A percentile compares a stretch with the other conserved stretches of the same genome.
Evolutionary conservation across 92 coral and sea anemone genomes (phyloP).

Genomic region (Muricea muricata): DNA sequence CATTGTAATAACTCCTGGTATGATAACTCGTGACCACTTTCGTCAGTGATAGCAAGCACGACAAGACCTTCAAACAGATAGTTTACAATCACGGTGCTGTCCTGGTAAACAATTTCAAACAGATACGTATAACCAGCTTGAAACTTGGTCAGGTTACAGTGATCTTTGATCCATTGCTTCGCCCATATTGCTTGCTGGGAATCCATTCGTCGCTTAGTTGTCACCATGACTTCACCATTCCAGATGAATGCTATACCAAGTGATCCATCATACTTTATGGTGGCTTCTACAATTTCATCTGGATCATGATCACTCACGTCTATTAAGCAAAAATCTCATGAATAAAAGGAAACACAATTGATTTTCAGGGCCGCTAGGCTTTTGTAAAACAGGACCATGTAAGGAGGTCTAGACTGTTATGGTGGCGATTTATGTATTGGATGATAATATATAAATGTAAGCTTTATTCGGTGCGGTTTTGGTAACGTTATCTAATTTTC

Average conservation of each 20-base stretch:
- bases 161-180: slow-evolving; percentile 21
- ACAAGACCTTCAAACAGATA: slow-evolving; percentile 17
- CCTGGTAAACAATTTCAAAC: slow-evolving; percentile 8
- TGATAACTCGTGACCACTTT: slow-evolving; percentile 1
- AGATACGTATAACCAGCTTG: slow-evolving; percentile 1
- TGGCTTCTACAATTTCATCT: slow-evolving; percentile 11
- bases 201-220: slow-evolving; percentile 6
- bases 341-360: no score
- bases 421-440: no score
- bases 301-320: not conserved
- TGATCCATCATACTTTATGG: slow-evolving; percentile 20
- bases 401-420: no score
- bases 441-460: no score
- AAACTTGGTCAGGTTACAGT: not conserved
- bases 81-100: slow-evolving; percentile 3
- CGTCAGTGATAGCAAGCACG: slow-evolving; percentile 24
- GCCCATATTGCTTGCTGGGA: slow-evolving; percentile 22
- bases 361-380: no score
- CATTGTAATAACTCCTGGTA: not conserved
- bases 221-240: not conserved
- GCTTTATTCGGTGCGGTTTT: no score
- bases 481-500: no score
- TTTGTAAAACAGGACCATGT: no score
- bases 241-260: slow-evolving; percentile 23
- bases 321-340: not conserved